A percentile compares a stretch with the other conserved stretches of the same genome.
Conservation (phyloP, 2,888 invertebrate species). For the Drosophila gaucha region DNA sequence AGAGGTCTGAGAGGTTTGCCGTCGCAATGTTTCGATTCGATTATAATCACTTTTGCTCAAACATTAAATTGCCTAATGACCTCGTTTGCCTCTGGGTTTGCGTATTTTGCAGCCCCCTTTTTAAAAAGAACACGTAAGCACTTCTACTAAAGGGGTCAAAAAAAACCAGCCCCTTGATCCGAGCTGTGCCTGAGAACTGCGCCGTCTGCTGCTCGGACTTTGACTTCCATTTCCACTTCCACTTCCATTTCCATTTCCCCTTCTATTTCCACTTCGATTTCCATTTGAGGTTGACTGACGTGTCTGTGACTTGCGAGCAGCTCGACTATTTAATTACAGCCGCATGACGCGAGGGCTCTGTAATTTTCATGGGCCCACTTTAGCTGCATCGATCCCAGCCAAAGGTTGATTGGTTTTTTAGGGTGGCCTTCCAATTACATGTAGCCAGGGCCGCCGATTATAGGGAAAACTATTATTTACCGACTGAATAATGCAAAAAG, state of each 20-base stretch:
- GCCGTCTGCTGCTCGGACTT: slow-evolving; percentile 55
- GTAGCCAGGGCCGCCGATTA: slow-evolving; percentile 48
- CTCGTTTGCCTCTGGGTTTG: slow-evolving; percentile 49
- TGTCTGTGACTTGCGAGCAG: slow-evolving; percentile 50
- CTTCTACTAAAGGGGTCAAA: slow-evolving; percentile 31
- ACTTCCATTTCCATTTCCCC: background rate
- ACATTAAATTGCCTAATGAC: slow-evolving; percentile 80
- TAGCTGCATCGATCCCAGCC: slow-evolving; percentile 27
- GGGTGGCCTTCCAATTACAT: slow-evolving; percentile 35
- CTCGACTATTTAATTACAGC: slow-evolving; percentile 62
- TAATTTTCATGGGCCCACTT: slow-evolving; percentile 60
- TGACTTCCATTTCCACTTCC: slow-evolving; percentile 5
- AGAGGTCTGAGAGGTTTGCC: slow-evolving; percentile 6
- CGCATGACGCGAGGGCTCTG: slow-evolving; percentile 46
- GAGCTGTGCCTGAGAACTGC: slow-evolving; percentile 53
- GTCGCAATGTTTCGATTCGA: slow-evolving; percentile 55
- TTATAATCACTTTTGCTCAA: slow-evolving; percentile 76
- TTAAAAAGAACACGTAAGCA: slow-evolving; percentile 70
- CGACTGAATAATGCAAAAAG: slow-evolving; percentile 66
- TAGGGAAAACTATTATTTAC: slow-evolving; percentile 22
- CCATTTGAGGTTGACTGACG: slow-evolving; percentile 55
- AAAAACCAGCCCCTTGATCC: slow-evolving; percentile 9
- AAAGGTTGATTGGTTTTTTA: slow-evolving; percentile 30
- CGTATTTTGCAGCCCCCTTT: slow-evolving; percentile 42
- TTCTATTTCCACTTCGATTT: background rate